Base-by-base conservation (phyloP, 2,797 vertebrate genomes). In the Acrossocheilus wenchowensis region DNA sequence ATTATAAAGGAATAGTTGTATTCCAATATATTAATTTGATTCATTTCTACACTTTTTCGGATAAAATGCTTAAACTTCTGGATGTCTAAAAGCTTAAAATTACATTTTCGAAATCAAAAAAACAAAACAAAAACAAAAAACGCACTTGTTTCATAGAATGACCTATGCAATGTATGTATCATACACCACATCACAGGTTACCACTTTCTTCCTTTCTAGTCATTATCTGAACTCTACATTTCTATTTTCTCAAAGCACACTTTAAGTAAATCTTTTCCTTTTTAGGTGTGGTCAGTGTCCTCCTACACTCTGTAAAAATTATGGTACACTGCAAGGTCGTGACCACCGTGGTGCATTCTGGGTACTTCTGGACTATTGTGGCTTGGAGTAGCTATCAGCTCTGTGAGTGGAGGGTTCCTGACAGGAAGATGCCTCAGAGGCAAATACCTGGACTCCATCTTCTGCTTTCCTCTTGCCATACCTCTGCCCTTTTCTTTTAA, bases 381-480 rank as follows among this genome's bases (percentile, higher is more conserved):
- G n/a, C 52, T 86, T 36, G 4, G 30, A 77, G 83, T 34, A 26
- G 41, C 62, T 71, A n/a, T 69, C 34, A 26, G 54, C 23, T 45
- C 41, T 23, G 4, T 9, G 75, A 57, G 60, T 19, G 34, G n/a
- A 86, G 41, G 74, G 34, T 74, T 88, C 82, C 82, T 74, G 19
- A 92, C 71, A 92, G 83, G 78, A 36, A 84, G 73, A 91, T 91
- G 92, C 92, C 93, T 93, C 79, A 89, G 90, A 94, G 93, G 94
- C 92, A 94, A 94, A 95, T 95, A 94, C 92, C 93, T 94, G 75
- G 68, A 88, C 90, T 92, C 84, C 88, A 91, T 89, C 92, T 89
- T 90, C 78, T 89, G 87, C 23, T 90, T 87, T 91, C 88, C 57
- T 91, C 88, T 87, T 93, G 91, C 93, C 90, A 94, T 78, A 69